Conservation (phyloP, 2,888 invertebrate species). For the Corbicula japonica region DNA sequence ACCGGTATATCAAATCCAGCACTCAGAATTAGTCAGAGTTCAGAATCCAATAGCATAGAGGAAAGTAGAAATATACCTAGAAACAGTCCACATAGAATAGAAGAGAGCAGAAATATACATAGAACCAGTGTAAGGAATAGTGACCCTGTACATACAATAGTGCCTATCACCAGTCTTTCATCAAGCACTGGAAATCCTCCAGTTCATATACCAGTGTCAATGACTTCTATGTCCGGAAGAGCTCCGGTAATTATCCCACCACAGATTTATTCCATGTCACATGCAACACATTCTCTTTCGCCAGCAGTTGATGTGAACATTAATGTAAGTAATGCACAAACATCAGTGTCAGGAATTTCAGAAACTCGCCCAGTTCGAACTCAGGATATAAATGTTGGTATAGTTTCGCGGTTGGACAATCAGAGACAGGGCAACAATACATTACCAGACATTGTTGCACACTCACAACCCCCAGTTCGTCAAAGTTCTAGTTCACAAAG, state of each 20-base stretch:
- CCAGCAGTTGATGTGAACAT: conserved; percentile 56
- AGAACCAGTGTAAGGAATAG: conserved; percentile 31
- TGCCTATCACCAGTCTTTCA: conserved; percentile 37
- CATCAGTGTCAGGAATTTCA: conserved; percentile 2
- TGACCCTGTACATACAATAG: conserved; percentile 18
- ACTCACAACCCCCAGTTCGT: conserved; percentile 76
- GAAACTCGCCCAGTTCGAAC: conserved; percentile 67
- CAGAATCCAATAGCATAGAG: not conserved
- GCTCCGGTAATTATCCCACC: conserved; percentile 6
- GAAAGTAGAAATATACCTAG: not conserved
- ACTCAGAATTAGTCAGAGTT: not conserved
- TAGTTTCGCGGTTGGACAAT: conserved; percentile 59
- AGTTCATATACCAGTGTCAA: conserved; percentile 13
- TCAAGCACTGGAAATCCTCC: conserved; percentile 22
- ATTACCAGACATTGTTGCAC: conserved; percentile 80
- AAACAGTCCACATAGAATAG: conserved; percentile 14
- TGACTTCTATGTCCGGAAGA: conserved; percentile 12
- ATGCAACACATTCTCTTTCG: conserved; percentile 7
- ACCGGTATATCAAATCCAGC: not conserved
- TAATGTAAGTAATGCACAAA: conserved; percentile 40
- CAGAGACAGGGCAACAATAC: conserved; percentile 62
- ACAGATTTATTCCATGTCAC: conserved; percentile 26
- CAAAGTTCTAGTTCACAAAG: conserved; percentile 39
- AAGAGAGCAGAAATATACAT: conserved; percentile 2
- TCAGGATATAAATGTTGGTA: conserved; percentile 70